Percentiles rank a stretch among this genome's conserved stretches.
Evolutionary conservation across 2,113 vertebrate genomes (phyloP).

Genomic region (Isurus oxyrinchus): DNA sequence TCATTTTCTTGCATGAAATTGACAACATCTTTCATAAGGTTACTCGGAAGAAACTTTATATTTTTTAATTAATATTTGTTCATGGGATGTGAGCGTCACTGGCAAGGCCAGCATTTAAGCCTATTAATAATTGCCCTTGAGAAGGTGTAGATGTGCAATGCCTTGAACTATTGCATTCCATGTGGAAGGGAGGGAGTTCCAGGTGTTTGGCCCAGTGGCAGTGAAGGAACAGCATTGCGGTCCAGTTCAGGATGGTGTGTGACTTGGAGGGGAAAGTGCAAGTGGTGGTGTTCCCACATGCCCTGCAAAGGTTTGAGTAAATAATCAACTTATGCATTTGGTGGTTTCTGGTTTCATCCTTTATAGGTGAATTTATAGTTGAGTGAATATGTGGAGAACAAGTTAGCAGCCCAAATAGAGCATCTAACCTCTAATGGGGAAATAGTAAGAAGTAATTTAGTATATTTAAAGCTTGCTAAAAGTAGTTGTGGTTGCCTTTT

Average conservation of each 20-base stretch:
- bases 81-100: no score
- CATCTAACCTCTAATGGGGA: not conserved
- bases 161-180: no score
- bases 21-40: not conserved
- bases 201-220: no score
- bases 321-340: not conserved
- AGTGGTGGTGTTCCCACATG: no score
- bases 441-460: not conserved
- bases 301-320: not conserved
- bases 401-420: not conserved
- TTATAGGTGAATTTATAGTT: no score
- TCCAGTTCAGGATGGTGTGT: no score
- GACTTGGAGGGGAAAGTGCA: no score
- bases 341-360: not conserved
- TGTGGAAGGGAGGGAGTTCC: no score
- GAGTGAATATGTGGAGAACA: not conserved
- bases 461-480: not conserved
- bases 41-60: not conserved
- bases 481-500: not conserved
- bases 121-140: no score
- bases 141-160: no score
- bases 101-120: no score
- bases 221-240: no score
- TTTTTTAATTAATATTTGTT: not conserved
- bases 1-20: not conserved